phyloP scores from a whole-genome alignment of 1,140 invertebrate species.

The Babylonia areolata region DNA sequence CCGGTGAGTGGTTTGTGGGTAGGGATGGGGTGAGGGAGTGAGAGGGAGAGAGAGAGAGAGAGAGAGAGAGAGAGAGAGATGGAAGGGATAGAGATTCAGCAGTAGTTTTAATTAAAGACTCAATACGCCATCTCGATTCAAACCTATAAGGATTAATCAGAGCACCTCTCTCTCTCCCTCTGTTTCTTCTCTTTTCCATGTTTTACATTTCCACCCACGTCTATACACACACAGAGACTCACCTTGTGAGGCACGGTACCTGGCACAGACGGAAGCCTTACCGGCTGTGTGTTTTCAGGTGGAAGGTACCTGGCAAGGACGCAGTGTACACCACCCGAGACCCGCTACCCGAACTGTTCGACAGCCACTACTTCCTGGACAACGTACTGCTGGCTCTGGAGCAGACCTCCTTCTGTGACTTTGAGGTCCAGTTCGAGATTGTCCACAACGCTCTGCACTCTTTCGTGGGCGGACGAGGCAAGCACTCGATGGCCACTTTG shows the following conservation, averaged over 20 bases:
- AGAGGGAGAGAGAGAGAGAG: constrained; percentile 12
- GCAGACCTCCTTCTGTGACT: constrained; percentile 49
- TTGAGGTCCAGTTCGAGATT: constrained; percentile 54
- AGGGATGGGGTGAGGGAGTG: background rate
- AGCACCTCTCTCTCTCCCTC: no score
- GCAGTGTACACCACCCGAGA: constrained; percentile 37
- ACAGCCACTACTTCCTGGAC: constrained; percentile 41
- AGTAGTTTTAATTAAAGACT: no score
- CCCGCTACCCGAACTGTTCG: constrained; percentile 46
- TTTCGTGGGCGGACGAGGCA: constrained; percentile 43
- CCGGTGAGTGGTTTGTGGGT: background rate
- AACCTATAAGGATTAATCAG: no score
- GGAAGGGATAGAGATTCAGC: no score
- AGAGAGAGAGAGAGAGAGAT: background rate
- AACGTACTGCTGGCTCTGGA: constrained; percentile 44
- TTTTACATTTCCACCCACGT: no score
- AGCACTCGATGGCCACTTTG: constrained; percentile 46
- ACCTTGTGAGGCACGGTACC: no score
- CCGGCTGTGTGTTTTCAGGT: background rate
- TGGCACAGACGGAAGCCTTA: no score
- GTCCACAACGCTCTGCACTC: constrained; percentile 52
- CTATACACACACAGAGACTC: no score
- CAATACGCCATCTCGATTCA: no score
- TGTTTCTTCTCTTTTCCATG: no score
- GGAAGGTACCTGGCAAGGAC: constrained; percentile 24